These are phyloP conservation scores for Diorhabda carinulata DNA, from an alignment of 1,140 invertebrate genomes.

Conservation along the genomic window DNA sequence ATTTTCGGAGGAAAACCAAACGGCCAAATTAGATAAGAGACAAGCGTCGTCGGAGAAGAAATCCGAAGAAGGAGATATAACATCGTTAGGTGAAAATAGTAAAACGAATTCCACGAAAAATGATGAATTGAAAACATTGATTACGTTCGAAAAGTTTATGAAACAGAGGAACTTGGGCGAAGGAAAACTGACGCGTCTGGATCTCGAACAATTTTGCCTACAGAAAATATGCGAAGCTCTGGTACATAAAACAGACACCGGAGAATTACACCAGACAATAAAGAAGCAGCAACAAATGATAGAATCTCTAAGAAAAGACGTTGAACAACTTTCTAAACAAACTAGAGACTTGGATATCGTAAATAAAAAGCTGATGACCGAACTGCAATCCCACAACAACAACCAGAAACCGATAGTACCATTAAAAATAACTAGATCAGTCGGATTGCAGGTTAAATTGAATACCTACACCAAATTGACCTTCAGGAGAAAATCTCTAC, in stretches of 20 bases:
- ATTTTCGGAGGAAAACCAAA: too few species aligned
- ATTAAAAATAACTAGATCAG: constrained; percentile 75
- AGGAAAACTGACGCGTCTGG: constrained; percentile 49
- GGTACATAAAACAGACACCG: constrained; percentile 64
- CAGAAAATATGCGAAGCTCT: constrained; percentile 71
- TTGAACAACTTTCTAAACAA: constrained; percentile 64
- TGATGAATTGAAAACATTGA: constrained; percentile 23
- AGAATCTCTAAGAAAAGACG: constrained; percentile 61
- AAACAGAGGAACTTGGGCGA: constrained; percentile 27
- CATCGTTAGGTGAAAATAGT: too few species aligned
- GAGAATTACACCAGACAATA: constrained; percentile 61
- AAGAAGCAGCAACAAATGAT: constrained; percentile 59
- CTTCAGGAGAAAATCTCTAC: too few species aligned
- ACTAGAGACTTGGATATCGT: constrained; percentile 70
- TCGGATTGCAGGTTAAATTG: constrained; percentile 69
- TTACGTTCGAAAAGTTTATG: constrained; percentile 38
- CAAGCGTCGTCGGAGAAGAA: too few species aligned
- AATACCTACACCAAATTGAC: constrained; percentile 1
- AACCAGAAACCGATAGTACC: constrained; percentile 53
- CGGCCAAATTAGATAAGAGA: too few species aligned
- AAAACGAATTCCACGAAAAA: neutral
- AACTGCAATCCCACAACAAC: constrained; percentile 52
- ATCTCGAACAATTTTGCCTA: constrained; percentile 69
- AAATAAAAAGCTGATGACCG: constrained; percentile 60
- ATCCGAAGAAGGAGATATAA: too few species aligned